Percentiles rank a stretch among this genome's conserved stretches.
Evolutionary conservation across 2,797 vertebrate genomes (phyloP).

Genomic region (Ficedula albicollis): DNA sequence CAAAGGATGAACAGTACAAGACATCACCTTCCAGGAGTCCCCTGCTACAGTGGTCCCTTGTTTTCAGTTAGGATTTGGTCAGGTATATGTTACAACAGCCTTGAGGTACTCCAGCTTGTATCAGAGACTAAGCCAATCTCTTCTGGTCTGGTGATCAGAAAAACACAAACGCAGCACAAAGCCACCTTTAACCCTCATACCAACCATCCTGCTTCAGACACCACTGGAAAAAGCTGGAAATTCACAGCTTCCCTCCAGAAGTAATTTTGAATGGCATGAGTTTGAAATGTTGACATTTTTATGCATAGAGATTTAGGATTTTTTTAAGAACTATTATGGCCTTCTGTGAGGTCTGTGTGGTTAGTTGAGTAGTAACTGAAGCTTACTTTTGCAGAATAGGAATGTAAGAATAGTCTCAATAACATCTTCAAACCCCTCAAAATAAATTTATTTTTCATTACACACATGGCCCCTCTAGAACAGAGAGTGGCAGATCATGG

Average conservation of each 20-base stretch:
- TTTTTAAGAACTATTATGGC: not conserved
- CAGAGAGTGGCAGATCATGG: not conserved
- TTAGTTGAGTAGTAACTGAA: not conserved
- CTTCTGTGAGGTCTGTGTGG: not conserved
- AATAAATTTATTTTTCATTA: not conserved
- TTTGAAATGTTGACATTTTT: not conserved
- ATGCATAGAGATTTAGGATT: not conserved
- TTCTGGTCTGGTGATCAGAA: conserved; percentile 29
- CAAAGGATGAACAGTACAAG: not conserved
- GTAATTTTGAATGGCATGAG: not conserved
- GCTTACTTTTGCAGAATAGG: not conserved
- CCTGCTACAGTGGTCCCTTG: not conserved
- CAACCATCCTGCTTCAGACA: not conserved
- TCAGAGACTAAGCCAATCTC: conserved; percentile 7
- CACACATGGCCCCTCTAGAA: not conserved
- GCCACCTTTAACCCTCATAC: not conserved
- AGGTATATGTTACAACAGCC: conserved; percentile 18
- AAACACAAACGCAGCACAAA: not conserved
- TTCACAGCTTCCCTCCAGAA: not conserved
- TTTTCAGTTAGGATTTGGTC: not conserved
- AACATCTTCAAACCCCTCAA: not conserved
- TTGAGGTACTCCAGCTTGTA: not conserved
- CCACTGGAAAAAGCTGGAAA: not conserved
- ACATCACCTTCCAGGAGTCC: not conserved
- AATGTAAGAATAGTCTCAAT: not conserved